phyloP scores from a whole-genome alignment of 92 coral and sea anemone species.

The Virgularia gustaviana region DNA sequence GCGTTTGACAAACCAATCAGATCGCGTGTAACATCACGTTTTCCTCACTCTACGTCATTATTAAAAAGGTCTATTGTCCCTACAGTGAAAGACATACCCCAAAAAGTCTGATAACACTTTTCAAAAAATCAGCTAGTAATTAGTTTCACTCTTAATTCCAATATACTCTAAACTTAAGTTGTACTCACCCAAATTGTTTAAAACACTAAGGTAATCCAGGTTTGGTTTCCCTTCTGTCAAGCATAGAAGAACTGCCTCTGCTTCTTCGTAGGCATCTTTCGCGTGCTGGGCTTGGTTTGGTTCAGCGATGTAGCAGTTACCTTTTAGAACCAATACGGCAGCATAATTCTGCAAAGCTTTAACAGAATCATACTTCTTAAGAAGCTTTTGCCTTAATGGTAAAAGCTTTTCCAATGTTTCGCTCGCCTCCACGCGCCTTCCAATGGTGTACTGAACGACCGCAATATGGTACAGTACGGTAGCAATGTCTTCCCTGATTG shows the following conservation, averaged over 20 bases:
- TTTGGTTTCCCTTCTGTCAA: slow-evolving; percentile 17
- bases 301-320: background rate
- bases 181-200: slow-evolving; percentile 3
- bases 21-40: too few species aligned
- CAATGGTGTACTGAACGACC: background rate
- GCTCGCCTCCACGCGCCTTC: background rate
- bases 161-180: background rate
- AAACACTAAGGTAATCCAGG: slow-evolving; percentile 18
- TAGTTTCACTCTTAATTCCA: background rate
- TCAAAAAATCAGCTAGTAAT: background rate
- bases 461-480: slow-evolving; percentile 26
- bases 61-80: too few species aligned
- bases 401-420: slow-evolving; percentile 17
- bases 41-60: too few species aligned
- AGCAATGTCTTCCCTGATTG: slow-evolving; percentile 30
- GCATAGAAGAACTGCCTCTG: background rate
- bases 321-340: slow-evolving; percentile 2
- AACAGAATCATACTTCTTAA: slow-evolving; percentile 5
- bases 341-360: slow-evolving; percentile 19
- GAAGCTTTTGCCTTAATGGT: slow-evolving; percentile 1
- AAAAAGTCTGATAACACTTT: background rate
- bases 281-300: slow-evolving; percentile 12
- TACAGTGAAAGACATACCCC: too few species aligned
- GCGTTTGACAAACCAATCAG: too few species aligned
- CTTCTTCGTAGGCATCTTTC: slow-evolving; percentile 25